A percentile compares a stretch with the other conserved stretches of the same genome.
Evolutionary conservation across 2,797 vertebrate species (phyloP).

Genomic region (Pempheris klunzingeri): DNA sequence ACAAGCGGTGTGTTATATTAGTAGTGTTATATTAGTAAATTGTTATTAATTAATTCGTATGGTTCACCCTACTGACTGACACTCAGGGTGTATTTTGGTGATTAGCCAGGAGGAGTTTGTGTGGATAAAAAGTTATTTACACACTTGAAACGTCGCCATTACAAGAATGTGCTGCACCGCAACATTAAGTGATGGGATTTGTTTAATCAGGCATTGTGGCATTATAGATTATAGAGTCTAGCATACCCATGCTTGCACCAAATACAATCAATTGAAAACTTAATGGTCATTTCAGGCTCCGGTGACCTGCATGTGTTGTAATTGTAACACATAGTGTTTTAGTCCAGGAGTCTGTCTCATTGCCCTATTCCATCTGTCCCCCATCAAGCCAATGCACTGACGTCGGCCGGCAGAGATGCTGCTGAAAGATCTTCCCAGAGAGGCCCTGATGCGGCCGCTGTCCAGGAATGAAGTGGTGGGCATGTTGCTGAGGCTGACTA

Average conservation of each 20-base stretch:
- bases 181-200: background rate
- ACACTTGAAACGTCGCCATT: background rate
- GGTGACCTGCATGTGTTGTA: background rate
- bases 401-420: constrained; percentile 69
- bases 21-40: too few species aligned
- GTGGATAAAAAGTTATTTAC: background rate
- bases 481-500: constrained; percentile 83
- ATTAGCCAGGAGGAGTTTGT: background rate
- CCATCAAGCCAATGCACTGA: constrained; percentile 77
- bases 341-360: background rate
- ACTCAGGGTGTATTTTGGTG: background rate
- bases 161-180: background rate
- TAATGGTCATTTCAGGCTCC: background rate
- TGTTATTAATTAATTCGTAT: too few species aligned
- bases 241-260: background rate
- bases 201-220: background rate
- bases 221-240: background rate
- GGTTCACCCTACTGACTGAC: background rate
- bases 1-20: too few species aligned
- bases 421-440: constrained; percentile 84
- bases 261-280: background rate
- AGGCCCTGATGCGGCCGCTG: constrained; percentile 84
- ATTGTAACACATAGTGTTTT: background rate
- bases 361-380: background rate
- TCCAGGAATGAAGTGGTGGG: constrained; percentile 86